Conservation (phyloP, 2,113 vertebrate species). For the Pleuronectes platessa region DNA sequence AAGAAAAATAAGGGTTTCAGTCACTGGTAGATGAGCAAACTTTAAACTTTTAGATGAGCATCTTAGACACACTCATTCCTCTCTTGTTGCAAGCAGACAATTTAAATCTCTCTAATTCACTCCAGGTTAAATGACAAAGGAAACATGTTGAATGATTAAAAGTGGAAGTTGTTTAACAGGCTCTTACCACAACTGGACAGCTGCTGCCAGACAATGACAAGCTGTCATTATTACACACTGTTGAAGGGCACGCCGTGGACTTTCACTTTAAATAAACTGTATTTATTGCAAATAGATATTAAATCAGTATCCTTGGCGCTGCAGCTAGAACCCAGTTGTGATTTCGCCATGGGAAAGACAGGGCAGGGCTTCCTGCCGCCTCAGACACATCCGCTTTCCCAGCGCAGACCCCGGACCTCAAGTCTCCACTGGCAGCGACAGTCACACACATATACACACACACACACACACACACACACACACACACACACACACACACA, state of each 20-base stretch:
- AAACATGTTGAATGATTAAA: no score
- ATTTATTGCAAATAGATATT: conserved; percentile 10
- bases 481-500: neutral
- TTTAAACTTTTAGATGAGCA: no score
- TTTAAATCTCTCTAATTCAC: no score
- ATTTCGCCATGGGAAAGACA: conserved; percentile 77
- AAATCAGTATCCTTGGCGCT: conserved; percentile 23
- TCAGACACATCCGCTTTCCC: conserved; percentile 81
- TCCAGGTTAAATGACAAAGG: no score
- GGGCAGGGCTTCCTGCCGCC: conserved; percentile 82
- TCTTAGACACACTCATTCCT: no score
- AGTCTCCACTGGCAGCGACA: conserved; percentile 61
- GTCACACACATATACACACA: neutral
- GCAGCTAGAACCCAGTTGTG: conserved; percentile 24
- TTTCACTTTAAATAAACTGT: conserved; percentile 20
- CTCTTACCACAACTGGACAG: no score
- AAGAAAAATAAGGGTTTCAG: no score
- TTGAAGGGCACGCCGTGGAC: conserved; percentile 3
- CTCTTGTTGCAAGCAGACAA: no score
- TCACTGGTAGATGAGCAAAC: no score
- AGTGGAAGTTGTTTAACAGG: no score
- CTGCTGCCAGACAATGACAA: no score
- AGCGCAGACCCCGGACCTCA: conserved; percentile 62
- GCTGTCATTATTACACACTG: neutral
- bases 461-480: conserved; percentile 8